Evolutionary conservation across 2,888 invertebrate genomes (phyloP), one percentile per base, ranked within the genome.

Genomic region (Diarsia rubi): DNA sequence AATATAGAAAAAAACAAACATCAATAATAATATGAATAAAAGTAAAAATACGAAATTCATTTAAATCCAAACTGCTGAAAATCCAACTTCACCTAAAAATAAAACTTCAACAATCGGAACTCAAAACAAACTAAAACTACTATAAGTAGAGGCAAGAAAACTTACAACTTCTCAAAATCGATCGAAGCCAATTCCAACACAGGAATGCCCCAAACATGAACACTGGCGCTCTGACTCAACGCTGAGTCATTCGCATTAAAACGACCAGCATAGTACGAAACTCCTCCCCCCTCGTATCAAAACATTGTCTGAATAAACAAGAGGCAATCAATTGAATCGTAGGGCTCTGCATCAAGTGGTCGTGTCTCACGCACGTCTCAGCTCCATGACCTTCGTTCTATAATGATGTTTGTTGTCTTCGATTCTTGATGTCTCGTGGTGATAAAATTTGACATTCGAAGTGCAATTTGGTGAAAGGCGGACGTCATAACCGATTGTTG

Each of bases 161-260:
- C 59, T 71, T 57, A 47, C n/a, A 59, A 70, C 31, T 57, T 52
- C 54, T 59, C 31, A 70, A 70, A 66, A 74, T 75, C 67, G 52
- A 79, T 84, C 21, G 67, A 52, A 71, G 37, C 64, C 64, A 71
- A 62, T 76, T 79, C 64, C 12, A 75, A 75, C 73, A 71, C 71
- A 88, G 87, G 87, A 82, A 84, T 85, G 85, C 83, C 87, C 88
- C 75, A 73, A 83, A 77, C 68, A 44, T 69, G 57, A 73, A 31
- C 69, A 59, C 79, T 70, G 79, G 76, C 78, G 67, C 68, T 74
- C 63, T 88, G 85, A 88, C 73, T 86, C 84, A 86, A 67, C 69
- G 42, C 64, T 88, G 88, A 88, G 71, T 88, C 87, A 88, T 65
- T 75, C 81, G 67, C 31, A 79, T 75, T 84, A 88, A 83, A 86